These are phyloP conservation scores for Nycteola revayana DNA, from an alignment of 2,888 invertebrate genomes.

Conservation along the genomic window DNA sequence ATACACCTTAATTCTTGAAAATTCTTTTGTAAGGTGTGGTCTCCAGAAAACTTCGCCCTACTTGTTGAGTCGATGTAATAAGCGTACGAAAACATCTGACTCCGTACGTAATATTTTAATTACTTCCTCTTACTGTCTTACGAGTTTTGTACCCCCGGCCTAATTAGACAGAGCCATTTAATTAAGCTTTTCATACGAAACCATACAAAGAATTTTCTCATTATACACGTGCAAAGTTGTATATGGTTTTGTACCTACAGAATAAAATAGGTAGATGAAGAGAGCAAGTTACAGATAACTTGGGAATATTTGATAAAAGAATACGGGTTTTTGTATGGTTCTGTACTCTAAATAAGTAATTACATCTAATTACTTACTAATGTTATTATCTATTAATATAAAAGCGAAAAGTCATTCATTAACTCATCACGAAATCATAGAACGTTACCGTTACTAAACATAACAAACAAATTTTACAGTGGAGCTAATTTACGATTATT, in stretches of 20 bases:
- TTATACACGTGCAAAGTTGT: neutral
- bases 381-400: too few relatives aligned
- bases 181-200: slow-evolving; percentile 49
- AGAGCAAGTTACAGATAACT: too few relatives aligned
- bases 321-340: too few relatives aligned
- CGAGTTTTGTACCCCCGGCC: slow-evolving; percentile 50
- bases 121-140: slow-evolving; percentile 60
- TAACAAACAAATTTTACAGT: too few relatives aligned
- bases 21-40: slow-evolving; percentile 1
- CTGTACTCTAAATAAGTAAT: too few relatives aligned
- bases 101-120: slow-evolving; percentile 60
- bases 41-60: slow-evolving; percentile 36
- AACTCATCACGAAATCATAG: too few relatives aligned
- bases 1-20: slow-evolving; percentile 2
- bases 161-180: slow-evolving; percentile 61
- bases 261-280: too few relatives aligned
- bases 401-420: too few relatives aligned
- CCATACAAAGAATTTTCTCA: slow-evolving; percentile 20
- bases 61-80: slow-evolving; percentile 53
- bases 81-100: slow-evolving; percentile 52
- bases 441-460: too few relatives aligned
- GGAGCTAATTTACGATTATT: too few relatives aligned
- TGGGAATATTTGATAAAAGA: too few relatives aligned
- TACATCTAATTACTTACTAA: too few relatives aligned
- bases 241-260: neutral